phyloP scores from a whole-genome alignment of 2,113 vertebrate genomes.

The Corvus moneduloides region DNA sequence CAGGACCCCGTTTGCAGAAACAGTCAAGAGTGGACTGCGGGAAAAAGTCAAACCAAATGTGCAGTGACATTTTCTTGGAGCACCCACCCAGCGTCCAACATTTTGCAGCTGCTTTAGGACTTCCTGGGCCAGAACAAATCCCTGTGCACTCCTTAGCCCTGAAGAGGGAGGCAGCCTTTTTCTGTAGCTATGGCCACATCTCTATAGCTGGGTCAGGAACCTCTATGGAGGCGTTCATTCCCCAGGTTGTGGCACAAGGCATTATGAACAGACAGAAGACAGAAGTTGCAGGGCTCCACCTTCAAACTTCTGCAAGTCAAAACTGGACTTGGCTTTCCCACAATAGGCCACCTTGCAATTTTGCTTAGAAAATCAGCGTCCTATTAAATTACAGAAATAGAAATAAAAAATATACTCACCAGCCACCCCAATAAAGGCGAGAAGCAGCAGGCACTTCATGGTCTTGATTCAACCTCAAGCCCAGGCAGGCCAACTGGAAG shows the following conservation, averaged over 20 bases:
- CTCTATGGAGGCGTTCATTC: not conserved
- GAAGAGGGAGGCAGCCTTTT: too few species aligned
- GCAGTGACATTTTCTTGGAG: not conserved
- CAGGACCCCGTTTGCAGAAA: not conserved
- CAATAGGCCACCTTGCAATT: not conserved
- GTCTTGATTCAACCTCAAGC: not conserved
- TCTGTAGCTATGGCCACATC: not conserved
- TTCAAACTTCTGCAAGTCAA: too few species aligned
- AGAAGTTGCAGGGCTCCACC: not conserved
- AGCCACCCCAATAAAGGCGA: not conserved
- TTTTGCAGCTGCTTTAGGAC: not conserved
- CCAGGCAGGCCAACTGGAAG: not conserved
- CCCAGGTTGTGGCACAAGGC: not conserved
- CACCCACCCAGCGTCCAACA: too few species aligned
- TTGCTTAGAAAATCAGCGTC: not conserved
- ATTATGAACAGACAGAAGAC: not conserved
- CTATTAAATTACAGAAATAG: not conserved
- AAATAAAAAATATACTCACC: not conserved
- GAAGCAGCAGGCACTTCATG: constrained; percentile 26
- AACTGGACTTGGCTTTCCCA: not conserved
- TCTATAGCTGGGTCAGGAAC: not conserved
- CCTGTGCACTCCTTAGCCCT: not conserved
- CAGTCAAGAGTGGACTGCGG: too few species aligned
- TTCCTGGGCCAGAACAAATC: not conserved
- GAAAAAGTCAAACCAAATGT: not conserved